Conservation (phyloP, 2,797 vertebrate species). For the Ataeniobius toweri region DNA sequence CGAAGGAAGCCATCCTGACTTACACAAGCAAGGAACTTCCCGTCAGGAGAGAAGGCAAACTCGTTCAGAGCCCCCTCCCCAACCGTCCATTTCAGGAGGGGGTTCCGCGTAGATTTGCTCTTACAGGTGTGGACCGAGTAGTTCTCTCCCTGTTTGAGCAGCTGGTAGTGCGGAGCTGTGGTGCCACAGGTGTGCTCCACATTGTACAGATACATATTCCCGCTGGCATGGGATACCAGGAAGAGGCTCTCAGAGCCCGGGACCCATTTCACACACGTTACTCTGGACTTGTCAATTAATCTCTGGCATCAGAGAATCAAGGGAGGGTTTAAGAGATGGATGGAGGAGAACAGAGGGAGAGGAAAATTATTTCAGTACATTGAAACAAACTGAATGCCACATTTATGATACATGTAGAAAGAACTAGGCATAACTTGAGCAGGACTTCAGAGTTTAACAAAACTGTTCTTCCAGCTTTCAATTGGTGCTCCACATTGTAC, state of each 20-base stretch:
- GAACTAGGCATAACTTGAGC: too few species aligned
- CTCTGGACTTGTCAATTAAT: conserved; percentile 98
- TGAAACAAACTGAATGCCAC: background rate
- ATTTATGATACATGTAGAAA: background rate
- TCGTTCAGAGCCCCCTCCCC: conserved; percentile 95
- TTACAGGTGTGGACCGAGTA: conserved; percentile 95
- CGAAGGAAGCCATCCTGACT: conserved; percentile 98
- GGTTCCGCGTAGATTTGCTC: conserved; percentile 95
- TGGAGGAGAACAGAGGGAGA: conserved; percentile 29
- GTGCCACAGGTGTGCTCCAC: conserved; percentile 97
- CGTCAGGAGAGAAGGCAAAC: conserved; percentile 96
- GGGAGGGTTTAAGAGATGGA: conserved; percentile 64
- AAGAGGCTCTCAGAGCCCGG: conserved; percentile 98
- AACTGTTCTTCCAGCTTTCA: too few species aligned
- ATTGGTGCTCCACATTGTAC: too few species aligned
- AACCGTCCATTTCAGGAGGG: conserved; percentile 94
- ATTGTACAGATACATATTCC: conserved; percentile 98
- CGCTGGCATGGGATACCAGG: conserved; percentile 95
- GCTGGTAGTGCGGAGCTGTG: conserved; percentile 96
- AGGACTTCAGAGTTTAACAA: too few species aligned
- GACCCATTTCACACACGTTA: conserved; percentile 98
- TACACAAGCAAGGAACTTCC: conserved; percentile 93
- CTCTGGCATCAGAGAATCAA: conserved; percentile 78
- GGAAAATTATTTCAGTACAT: conserved; percentile 33
- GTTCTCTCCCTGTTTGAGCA: conserved; percentile 96